Base-by-base conservation (phyloP, 2,888 invertebrate genomes). In the Caenorhabditis auriculariae region DNA sequence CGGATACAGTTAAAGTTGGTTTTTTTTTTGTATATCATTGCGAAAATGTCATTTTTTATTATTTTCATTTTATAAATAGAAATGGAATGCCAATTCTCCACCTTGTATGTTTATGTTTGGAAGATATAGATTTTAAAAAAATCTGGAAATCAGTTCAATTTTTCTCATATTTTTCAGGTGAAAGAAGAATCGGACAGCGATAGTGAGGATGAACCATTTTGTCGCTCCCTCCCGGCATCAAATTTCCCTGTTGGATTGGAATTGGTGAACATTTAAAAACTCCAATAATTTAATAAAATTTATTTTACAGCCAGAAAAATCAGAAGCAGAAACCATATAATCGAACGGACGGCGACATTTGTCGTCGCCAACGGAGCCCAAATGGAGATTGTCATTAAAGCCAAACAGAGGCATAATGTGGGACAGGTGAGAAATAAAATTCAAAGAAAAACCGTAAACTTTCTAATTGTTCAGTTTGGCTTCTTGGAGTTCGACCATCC, bases 331-430 rank as follows among this genome's bases (percentile, higher is more conserved):
- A 15, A 75, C 43, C 67, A 91, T 15, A 90, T 96, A 63, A 93
- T 98, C 76, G 93, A 94, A 81, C 93, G 93, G 84, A 99, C 86
- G 0, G 86, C 86, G 2, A 62, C 72, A 38, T 87, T 87, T 75
- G 83, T 87, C 15, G 83, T 83, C 2, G 65, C 68, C 5, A 66
- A 72, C 46, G 96, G 96, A 0, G 87, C 89, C 6, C 98, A 98
- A 84, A 95, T 98, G 95, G 98, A 98, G 85, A 94, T 98, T 72
- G 87, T 98, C 12, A 89, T 98, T 71, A 96, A 96, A 84, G 91
- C 95, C 3, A 98, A 96, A 84, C 98, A 98, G 83, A 87, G 75
- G 27, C 68, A 72, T 23, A 75, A 77, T 45, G 23, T 51, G 0
- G 74, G 76, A 24, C 76, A 70, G 46, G 66, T 66, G 4, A 12